Evolutionary conservation across 1,140 invertebrate species (phyloP), one percentile per base, ranked within the genome.

Genomic region (Latrodectus geometricus): DNA sequence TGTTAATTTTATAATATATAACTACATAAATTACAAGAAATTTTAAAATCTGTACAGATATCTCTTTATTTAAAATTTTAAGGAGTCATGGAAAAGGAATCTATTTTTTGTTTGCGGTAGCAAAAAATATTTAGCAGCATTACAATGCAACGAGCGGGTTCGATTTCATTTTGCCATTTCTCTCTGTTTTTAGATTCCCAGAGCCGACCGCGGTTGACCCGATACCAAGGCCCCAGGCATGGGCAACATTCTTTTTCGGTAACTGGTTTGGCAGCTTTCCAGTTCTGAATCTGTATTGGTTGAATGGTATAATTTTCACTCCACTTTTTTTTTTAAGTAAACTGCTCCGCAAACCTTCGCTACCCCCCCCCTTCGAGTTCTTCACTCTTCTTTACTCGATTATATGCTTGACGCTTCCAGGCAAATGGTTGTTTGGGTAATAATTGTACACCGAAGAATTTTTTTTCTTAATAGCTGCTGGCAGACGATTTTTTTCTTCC

Each of bases 231-330:
- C 66, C 65, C 17, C 49, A 14, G 65, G 75, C 61, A 14, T 17
- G 21, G 52, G 76, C 83, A 49, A 50, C 83, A 86, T 86, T 78
- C 83, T 72, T 84, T 21, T 8, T 23, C 65, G 68, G 21, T 35
- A 86, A 86, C 83, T 70, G 83, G 83, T 86, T 86, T 86, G 83
- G 83, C 83, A 50, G 83, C 83, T 86, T 86, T 85, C 83, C 72
- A 48, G 66, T 15, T 35, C 20, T 23, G 49, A 86, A 65, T 84
- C 75, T 83, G 75, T 83, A 74, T 74, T 73, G 79, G 69, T 78
- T 12, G 66, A 61, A 52, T 35, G 79, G 35, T 56, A 49, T 84
- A 84, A 75, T 86, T 84, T 86, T 78, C 75, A 86, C 83, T 86
- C 75, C 56, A 86, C 75, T 86, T 86, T 84, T 86, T 66, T 78